These are phyloP conservation scores for Hypsibius dujardini DNA, from an alignment of 1,140 invertebrate species.

Conservation along the genomic window DNA sequence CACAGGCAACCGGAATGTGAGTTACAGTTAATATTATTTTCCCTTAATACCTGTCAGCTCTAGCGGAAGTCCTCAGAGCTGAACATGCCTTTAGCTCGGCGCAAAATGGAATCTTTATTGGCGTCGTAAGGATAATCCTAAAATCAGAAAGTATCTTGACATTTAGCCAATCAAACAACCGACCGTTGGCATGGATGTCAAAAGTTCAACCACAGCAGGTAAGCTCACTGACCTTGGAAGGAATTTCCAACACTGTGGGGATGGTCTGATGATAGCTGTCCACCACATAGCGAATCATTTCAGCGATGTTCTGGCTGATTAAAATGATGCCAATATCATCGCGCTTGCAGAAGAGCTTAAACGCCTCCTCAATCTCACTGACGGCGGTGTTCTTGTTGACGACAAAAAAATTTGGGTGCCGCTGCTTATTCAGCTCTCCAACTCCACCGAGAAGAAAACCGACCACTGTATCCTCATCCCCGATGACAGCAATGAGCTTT, in stretches of 20 bases:
- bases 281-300: conserved; percentile 89
- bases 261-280: conserved; percentile 79
- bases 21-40: no score
- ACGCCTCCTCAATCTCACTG: conserved; percentile 90
- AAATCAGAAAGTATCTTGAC: no score
- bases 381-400: conserved; percentile 87
- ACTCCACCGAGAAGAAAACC: conserved; percentile 93
- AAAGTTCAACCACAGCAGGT: no score
- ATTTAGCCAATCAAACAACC: no score
- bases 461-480: conserved; percentile 61
- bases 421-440: conserved; percentile 86
- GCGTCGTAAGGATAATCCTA: conserved; percentile 99
- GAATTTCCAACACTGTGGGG: conserved; percentile 92
- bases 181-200: no score
- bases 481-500: conserved; percentile 92
- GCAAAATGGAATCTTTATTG: conserved; percentile 86
- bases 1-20: no score
- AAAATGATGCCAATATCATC: conserved; percentile 98
- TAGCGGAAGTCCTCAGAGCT: conserved; percentile 15
- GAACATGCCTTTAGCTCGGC: conserved; percentile 48
- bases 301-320: conserved; percentile 96
- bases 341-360: conserved; percentile 78
- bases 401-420: conserved; percentile 74
- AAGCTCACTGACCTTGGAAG: no score
- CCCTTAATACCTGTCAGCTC: no score